Conservation (phyloP, 2,888 invertebrate genomes). For the Hyposoter dolosus region DNA sequence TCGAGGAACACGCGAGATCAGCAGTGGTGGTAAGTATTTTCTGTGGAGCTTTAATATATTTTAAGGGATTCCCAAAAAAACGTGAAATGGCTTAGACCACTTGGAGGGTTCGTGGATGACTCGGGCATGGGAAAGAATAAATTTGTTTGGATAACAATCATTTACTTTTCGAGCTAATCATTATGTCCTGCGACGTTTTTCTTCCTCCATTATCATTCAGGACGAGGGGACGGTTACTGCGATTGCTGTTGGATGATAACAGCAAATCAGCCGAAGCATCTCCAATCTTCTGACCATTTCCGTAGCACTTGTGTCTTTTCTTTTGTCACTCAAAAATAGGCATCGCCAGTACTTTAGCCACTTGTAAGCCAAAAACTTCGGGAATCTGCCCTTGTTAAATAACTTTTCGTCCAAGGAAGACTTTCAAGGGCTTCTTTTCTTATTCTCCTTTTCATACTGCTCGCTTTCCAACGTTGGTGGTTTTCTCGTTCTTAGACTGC, state of each 20-base stretch:
- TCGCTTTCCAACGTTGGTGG: background rate
- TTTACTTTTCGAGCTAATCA: background rate
- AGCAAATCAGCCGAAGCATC: background rate
- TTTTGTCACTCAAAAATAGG: background rate
- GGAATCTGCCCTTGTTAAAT: background rate
- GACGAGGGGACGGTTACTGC: background rate
- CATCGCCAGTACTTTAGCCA: background rate
- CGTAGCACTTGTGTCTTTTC: background rate
- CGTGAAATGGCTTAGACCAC: constrained; percentile 2
- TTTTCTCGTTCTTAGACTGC: background rate
- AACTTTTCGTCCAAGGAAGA: background rate
- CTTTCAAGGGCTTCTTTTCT: constrained; percentile 3
- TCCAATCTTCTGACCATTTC: background rate
- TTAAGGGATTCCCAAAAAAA: constrained; percentile 37
- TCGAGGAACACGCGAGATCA: constrained; percentile 66
- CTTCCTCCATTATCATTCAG: constrained; percentile 32
- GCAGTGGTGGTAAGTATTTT: constrained; percentile 35
- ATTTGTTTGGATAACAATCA: background rate
- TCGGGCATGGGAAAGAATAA: background rate
- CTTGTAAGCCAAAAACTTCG: background rate
- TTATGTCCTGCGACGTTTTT: constrained; percentile 23
- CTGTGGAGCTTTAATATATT: constrained; percentile 44
- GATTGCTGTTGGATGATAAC: background rate
- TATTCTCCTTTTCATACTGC: constrained; percentile 13
- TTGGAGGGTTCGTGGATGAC: background rate